phyloP scores from a whole-genome alignment of 1,140 invertebrate genomes.

The Drosophila rhopaloa region DNA sequence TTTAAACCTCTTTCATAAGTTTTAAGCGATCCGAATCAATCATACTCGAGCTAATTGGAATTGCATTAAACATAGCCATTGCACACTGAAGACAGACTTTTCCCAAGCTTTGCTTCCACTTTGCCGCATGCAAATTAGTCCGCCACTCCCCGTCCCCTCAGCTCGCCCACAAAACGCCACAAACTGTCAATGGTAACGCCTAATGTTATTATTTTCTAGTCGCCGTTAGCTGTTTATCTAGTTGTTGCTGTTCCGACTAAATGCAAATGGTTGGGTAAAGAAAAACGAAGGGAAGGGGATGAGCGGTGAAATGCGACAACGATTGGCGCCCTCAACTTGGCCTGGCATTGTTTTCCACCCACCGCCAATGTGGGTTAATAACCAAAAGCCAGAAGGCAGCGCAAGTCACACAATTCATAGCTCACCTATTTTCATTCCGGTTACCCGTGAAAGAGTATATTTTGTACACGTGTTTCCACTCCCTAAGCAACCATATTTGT shows the following conservation, averaged over 20 bases:
- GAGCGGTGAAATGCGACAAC: conserved; percentile 35
- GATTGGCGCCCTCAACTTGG: conserved; percentile 42
- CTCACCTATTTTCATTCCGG: conserved; percentile 18
- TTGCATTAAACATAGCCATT: conserved; percentile 28
- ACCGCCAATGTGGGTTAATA: conserved; percentile 71
- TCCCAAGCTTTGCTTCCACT: conserved; percentile 43
- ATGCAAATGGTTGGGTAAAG: conserved; percentile 42
- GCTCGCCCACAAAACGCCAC: conserved; percentile 3
- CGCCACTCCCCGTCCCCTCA: conserved; percentile 4
- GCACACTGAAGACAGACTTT: conserved; percentile 40
- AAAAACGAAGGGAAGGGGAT: conserved; percentile 10
- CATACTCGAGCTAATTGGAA: conserved; percentile 12
- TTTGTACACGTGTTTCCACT: conserved; percentile 9
- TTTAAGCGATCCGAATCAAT: not conserved
- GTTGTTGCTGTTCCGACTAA: conserved; percentile 41
- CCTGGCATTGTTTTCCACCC: conserved; percentile 42
- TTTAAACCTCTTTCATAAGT: not conserved
- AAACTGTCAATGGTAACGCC: conserved; percentile 66
- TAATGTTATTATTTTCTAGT: conserved; percentile 66
- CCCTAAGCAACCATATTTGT: conserved; percentile 6
- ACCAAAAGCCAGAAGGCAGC: conserved; percentile 49
- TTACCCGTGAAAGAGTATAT: conserved; percentile 28
- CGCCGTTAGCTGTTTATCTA: conserved; percentile 38
- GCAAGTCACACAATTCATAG: conserved; percentile 32
- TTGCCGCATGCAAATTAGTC: conserved; percentile 53